A percentile compares a stretch with the other conserved stretches of the same genome.
Evolutionary conservation across 1,140 invertebrate species (phyloP).

Genomic region (Drosophila sp.): DNA sequence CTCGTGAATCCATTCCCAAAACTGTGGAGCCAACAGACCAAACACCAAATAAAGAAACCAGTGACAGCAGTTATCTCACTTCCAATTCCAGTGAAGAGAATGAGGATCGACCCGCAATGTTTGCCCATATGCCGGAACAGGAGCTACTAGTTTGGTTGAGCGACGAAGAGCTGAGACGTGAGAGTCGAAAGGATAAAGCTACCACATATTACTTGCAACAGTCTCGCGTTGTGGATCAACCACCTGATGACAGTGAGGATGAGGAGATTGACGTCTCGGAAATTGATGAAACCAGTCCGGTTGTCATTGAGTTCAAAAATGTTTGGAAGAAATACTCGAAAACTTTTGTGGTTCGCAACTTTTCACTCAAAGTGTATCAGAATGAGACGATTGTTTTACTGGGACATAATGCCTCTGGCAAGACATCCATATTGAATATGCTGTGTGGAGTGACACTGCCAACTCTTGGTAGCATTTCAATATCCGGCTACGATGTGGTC

Average conservation of each 20-base stretch:
- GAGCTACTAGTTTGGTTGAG: constrained; percentile 2
- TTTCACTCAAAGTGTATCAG: constrained; percentile 36
- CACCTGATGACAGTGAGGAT: not conserved
- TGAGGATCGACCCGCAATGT: not conserved
- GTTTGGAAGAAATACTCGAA: constrained; percentile 49
- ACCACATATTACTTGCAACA: not conserved
- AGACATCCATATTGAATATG: constrained; percentile 51
- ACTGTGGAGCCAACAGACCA: too few species aligned
- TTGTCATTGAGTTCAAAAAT: constrained; percentile 31
- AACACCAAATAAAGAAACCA: not conserved
- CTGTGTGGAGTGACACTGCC: constrained; percentile 18
- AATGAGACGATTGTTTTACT: constrained; percentile 55
- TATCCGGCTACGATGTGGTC: constrained; percentile 23
- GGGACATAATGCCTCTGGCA: constrained; percentile 56
- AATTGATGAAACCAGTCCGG: not conserved
- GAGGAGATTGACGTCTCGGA: not conserved
- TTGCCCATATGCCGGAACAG: not conserved
- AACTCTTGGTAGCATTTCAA: constrained; percentile 17
- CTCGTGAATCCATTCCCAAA: too few species aligned
- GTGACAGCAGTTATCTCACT: not conserved
- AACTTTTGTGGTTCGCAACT: constrained; percentile 23
- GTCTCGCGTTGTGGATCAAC: not conserved
- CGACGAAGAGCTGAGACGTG: not conserved
- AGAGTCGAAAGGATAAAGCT: not conserved
- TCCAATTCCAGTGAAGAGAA: not conserved